Evolutionary conservation across 2,888 invertebrate genomes (phyloP), one percentile per base, ranked within the genome.

Genomic region (Synanthedon andrenaeformis): DNA sequence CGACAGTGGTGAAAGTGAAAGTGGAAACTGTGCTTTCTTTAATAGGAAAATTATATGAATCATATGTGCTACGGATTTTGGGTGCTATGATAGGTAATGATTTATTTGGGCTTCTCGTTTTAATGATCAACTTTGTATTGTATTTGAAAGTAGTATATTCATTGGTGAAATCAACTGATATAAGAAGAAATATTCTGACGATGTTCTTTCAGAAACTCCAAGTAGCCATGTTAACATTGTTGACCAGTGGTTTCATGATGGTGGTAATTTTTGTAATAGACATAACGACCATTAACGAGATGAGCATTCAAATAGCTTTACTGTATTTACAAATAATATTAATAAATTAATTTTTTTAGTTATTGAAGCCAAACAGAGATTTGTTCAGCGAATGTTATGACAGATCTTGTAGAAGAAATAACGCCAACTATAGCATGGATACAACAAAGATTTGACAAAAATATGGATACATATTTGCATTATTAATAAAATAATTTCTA

Each of bases 341-440:
- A 13, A 45, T 45, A 13, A 14, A 45, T 45, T 13, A 13, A 8
- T 8, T 45, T 3, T 45, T 45, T 8, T 45, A 13, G 45, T 13
- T 45, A 11, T 45, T 14, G 45, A 45, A 45, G 4, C 45, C 45
- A 0, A 45, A 45, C 14, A n/a, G 45, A 13, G 45, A 45, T n/a
- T 45, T 45, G 8, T 35, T 35, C 3, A 35, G 10, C 35, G 10
- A 35, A 35, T 35, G 55, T 56, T 51, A 57, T 53, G 59, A 54
- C 55, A 54, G 59, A 56, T 53, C 58, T 35, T 35, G 35, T 35
- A 35, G 35, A 35, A 35, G 35, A 35, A 35, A 35, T n/a, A 35
- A 35, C 10, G 35, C 8, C 35, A 35, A 35, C 35, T 35, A 10
- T 35, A 35, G 35, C 35, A 35, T 35, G 35, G 35, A 35, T 35